Evolutionary conservation across 2,888 invertebrate genomes (phyloP).

Genomic region (Drosophila subsilvestris): DNA sequence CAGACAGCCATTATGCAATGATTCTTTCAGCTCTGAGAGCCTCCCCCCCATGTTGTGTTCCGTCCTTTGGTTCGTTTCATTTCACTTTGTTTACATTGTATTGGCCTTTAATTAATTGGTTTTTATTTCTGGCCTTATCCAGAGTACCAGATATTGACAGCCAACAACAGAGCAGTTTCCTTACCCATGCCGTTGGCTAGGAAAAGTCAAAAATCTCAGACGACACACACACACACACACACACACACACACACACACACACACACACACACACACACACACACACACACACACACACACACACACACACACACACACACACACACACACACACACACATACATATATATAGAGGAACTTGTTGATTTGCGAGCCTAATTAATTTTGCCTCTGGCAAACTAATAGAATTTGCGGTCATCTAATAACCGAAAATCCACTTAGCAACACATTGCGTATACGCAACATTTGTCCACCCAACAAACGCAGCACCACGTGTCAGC

Average conservation of each 20-base stretch:
- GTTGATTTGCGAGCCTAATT: constrained; percentile 64
- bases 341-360: constrained; percentile 41
- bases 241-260: not conserved
- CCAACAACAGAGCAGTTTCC: constrained; percentile 20
- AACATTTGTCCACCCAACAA: constrained; percentile 6
- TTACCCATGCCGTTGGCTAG: constrained; percentile 6
- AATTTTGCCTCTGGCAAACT: constrained; percentile 47
- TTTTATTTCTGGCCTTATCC: constrained; percentile 39
- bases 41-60: not conserved
- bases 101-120: constrained; percentile 69
- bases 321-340: not conserved
- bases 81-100: constrained; percentile 54
- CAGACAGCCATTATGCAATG: constrained; percentile 43
- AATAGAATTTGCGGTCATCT: constrained; percentile 44
- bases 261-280: not conserved
- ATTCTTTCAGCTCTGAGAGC: constrained; percentile 17
- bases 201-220: constrained; percentile 36
- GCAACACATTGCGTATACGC: constrained; percentile 50
- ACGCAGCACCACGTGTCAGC: constrained; percentile 27
- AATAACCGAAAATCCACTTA: constrained; percentile 53
- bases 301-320: not conserved
- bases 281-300: not conserved
- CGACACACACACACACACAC: constrained; percentile 4
- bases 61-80: constrained; percentile 31
- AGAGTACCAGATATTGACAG: constrained; percentile 15